Evolutionary conservation across 2,888 invertebrate genomes (phyloP).

Genomic region (Brassicogethes aeneus): DNA sequence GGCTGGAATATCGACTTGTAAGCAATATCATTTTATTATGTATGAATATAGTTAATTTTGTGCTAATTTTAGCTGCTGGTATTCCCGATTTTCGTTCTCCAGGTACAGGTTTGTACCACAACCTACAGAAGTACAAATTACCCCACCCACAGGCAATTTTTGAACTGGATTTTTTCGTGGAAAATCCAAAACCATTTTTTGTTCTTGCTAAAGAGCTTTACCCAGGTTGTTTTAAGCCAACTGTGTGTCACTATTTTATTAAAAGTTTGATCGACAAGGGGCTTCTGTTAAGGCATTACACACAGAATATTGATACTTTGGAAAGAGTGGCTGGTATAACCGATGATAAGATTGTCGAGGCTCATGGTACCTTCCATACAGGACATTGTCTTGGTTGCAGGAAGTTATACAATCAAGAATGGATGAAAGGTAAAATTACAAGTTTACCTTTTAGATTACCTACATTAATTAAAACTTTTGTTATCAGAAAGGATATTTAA

Average conservation of each 20-base stretch:
- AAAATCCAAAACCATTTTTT: slow-evolving; percentile 90
- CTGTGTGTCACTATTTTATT: slow-evolving; percentile 85
- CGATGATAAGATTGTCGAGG: slow-evolving; percentile 80
- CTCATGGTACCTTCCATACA: slow-evolving; percentile 88
- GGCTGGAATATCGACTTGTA: slow-evolving; percentile 94
- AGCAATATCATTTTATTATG: slow-evolving; percentile 37
- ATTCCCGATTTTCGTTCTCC: slow-evolving; percentile 96
- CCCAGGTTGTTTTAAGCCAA: slow-evolving; percentile 82
- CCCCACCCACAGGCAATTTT: slow-evolving; percentile 91
- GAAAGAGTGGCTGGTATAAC: slow-evolving; percentile 81
- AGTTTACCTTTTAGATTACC: too few relatives aligned
- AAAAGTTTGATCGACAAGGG: slow-evolving; percentile 77
- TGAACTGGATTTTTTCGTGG: slow-evolving; percentile 76
- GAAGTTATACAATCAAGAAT: slow-evolving; percentile 63
- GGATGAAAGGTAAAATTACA: slow-evolving; percentile 79
- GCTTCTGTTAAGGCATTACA: slow-evolving; percentile 63
- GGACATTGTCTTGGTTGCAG: slow-evolving; percentile 77
- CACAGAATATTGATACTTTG: slow-evolving; percentile 90
- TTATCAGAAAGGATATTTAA: slow-evolving; percentile 60
- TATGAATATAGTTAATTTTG: slow-evolving; percentile 1
- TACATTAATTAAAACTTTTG: slow-evolving; percentile 5
- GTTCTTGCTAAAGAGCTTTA: slow-evolving; percentile 82
- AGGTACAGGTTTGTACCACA: slow-evolving; percentile 84
- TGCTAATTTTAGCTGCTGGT: slow-evolving; percentile 65
- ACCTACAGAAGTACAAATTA: slow-evolving; percentile 82